Evolutionary conservation across 2,113 vertebrate genomes (phyloP).

Genomic region (Prinia subflava): DNA sequence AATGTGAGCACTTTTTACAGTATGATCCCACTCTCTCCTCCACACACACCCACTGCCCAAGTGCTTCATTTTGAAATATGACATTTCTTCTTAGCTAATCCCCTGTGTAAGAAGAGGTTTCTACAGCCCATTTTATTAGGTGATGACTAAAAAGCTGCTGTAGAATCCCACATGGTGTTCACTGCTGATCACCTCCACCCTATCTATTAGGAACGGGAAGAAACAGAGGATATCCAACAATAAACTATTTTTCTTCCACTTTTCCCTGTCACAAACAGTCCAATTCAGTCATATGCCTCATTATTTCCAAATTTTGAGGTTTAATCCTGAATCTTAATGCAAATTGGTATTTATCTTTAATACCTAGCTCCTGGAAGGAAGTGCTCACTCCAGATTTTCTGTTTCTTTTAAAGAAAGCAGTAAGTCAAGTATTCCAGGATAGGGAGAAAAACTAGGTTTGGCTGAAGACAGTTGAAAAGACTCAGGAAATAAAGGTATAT

Average conservation of each 20-base stretch:
- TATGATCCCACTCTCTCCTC: conserved; percentile 56
- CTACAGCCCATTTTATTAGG: background rate
- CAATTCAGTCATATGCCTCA: background rate
- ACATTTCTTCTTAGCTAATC: conserved; percentile 6
- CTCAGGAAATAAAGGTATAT: background rate
- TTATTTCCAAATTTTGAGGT: background rate
- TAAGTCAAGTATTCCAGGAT: background rate
- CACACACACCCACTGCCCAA: conserved; percentile 58
- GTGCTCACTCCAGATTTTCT: background rate
- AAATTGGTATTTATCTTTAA: background rate
- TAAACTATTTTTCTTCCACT: background rate
- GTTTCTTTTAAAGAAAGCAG: background rate
- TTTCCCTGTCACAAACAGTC: background rate
- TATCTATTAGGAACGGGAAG: background rate
- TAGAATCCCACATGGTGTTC: background rate
- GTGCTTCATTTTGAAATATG: conserved; percentile 23
- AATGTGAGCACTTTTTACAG: conserved; percentile 54
- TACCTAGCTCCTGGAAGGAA: background rate
- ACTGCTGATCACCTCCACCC: background rate
- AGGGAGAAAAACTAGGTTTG: background rate
- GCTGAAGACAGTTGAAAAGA: background rate
- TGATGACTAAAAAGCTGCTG: background rate
- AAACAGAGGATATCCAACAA: background rate
- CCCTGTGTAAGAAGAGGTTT: background rate
- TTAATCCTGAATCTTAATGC: background rate